These are phyloP conservation scores for Styela clava DNA, from an alignment of 23 tunicate species.

Conservation along the genomic window DNA sequence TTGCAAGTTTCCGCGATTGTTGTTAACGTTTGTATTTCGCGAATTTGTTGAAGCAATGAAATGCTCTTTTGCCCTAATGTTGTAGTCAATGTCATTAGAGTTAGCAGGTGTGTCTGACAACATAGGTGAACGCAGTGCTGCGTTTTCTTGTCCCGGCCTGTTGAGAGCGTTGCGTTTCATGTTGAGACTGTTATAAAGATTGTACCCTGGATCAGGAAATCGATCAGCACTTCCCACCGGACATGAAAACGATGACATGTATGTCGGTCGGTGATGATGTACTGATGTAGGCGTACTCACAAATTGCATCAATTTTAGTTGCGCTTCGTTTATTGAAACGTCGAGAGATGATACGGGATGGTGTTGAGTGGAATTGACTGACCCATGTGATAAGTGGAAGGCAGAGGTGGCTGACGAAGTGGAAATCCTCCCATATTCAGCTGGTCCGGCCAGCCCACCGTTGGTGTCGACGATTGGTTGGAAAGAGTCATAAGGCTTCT, in stretches of 20 bases:
- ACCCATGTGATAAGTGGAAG: slow-evolving; percentile 25
- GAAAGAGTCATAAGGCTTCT: slow-evolving; percentile 30
- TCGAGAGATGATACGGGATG: slow-evolving; percentile 32
- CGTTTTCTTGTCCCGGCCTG: not conserved
- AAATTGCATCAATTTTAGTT: not conserved
- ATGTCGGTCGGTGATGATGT: slow-evolving; percentile 21
- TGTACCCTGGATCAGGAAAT: not conserved
- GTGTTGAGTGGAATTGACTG: slow-evolving; percentile 25
- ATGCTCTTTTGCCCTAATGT: too few relatives aligned
- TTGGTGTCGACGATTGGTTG: slow-evolving; percentile 22
- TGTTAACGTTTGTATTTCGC: not conserved
- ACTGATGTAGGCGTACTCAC: slow-evolving; percentile 28
- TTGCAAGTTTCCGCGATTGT: not conserved
- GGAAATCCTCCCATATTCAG: slow-evolving; percentile 13
- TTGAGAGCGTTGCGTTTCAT: not conserved
- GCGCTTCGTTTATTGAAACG: slow-evolving; percentile 20
- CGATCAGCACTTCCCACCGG: slow-evolving; percentile 13
- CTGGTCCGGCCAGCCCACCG: slow-evolving; percentile 33
- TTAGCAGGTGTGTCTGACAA: not conserved
- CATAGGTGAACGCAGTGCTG: not conserved
- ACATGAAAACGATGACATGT: slow-evolving; percentile 18
- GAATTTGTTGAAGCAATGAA: not conserved
- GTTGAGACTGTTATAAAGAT: not conserved
- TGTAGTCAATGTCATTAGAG: not conserved
- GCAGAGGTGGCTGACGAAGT: slow-evolving; percentile 27